Conservation (phyloP, 2,888 invertebrate species). For the Xestobium rufovillosum region DNA sequence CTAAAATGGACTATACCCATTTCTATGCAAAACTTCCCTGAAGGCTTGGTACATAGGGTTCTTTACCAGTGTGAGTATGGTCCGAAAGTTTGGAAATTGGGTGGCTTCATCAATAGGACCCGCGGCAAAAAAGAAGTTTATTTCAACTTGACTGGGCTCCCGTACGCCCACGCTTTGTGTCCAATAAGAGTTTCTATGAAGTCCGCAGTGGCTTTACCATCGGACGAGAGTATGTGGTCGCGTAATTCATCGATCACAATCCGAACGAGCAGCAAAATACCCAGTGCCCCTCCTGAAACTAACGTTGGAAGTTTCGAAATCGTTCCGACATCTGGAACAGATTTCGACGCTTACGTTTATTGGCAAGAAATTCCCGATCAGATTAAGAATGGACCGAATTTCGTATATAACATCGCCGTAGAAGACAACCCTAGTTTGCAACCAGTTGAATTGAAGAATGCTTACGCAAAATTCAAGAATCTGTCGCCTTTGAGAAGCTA, state of each 20-base stretch:
- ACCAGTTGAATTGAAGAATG: constrained; percentile 50
- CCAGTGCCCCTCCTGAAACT: constrained; percentile 61
- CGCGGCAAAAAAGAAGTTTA: constrained; percentile 18
- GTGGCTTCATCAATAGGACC: constrained; percentile 16
- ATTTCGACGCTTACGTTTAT: constrained; percentile 61
- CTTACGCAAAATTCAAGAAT: constrained; percentile 54
- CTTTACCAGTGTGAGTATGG: constrained; percentile 48
- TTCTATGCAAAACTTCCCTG: constrained; percentile 46
- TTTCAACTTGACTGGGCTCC: constrained; percentile 48
- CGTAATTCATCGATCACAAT: constrained; percentile 53
- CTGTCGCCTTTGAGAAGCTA: constrained; percentile 42
- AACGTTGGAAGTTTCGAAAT: constrained; percentile 67
- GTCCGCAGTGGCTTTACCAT: constrained; percentile 45
- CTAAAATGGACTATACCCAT: constrained; percentile 46
- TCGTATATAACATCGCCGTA: constrained; percentile 57
- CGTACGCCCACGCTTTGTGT: constrained; percentile 62
- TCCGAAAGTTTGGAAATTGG: constrained; percentile 39
- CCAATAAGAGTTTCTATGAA: constrained; percentile 64
- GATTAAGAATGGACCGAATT: constrained; percentile 66
- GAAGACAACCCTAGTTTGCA: constrained; percentile 35
- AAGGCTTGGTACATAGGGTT: constrained; percentile 46
- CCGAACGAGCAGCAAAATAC: constrained; percentile 54
- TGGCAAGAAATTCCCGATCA: constrained; percentile 68
- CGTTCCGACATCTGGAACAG: constrained; percentile 33
- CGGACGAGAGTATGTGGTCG: constrained; percentile 62